phyloP scores from a whole-genome alignment of 2,888 invertebrate genomes.

The Drosophila yooni region DNA sequence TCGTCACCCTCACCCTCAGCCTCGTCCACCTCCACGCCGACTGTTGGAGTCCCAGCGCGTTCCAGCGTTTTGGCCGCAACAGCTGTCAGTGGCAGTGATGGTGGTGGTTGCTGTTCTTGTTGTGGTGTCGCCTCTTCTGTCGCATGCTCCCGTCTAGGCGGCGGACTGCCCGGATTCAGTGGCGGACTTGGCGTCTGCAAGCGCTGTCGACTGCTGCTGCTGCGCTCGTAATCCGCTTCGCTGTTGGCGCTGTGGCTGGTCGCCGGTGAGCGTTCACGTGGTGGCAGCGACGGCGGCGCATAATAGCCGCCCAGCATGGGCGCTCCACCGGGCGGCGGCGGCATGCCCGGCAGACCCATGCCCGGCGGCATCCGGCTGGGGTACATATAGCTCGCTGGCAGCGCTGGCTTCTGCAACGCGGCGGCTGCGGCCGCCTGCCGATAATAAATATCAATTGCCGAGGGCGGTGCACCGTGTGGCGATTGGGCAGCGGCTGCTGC shows the following conservation, averaged over 20 bases:
- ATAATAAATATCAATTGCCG: no score
- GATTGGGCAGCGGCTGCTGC: conserved; percentile 85
- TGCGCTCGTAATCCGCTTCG: conserved; percentile 71
- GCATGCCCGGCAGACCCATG: no score
- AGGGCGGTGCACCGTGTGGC: no score
- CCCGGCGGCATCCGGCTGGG: conserved; percentile 85
- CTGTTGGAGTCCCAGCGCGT: conserved; percentile 2
- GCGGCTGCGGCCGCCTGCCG: conserved; percentile 90
- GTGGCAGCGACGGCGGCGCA: conserved; percentile 72
- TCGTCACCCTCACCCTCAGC: background rate
- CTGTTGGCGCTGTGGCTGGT: conserved; percentile 74
- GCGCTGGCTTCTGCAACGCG: conserved; percentile 92
- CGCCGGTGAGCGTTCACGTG: conserved; percentile 67
- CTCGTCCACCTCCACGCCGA: conserved; percentile 5
- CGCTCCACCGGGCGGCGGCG: conserved; percentile 64
- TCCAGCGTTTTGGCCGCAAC: conserved; percentile 22
- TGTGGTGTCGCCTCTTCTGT: conserved; percentile 35
- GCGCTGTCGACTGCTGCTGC: conserved; percentile 70
- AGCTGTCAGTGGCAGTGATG: background rate
- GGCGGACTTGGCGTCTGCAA: conserved; percentile 83
- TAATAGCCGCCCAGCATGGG: conserved; percentile 86
- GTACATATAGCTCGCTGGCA: conserved; percentile 87
- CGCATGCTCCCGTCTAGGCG: conserved; percentile 64
- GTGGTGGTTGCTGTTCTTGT: background rate
- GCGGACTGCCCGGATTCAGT: conserved; percentile 85